Base-by-base conservation (phyloP, 2,113 vertebrate genomes). In the Phyllopteryx taeniolatus region DNA sequence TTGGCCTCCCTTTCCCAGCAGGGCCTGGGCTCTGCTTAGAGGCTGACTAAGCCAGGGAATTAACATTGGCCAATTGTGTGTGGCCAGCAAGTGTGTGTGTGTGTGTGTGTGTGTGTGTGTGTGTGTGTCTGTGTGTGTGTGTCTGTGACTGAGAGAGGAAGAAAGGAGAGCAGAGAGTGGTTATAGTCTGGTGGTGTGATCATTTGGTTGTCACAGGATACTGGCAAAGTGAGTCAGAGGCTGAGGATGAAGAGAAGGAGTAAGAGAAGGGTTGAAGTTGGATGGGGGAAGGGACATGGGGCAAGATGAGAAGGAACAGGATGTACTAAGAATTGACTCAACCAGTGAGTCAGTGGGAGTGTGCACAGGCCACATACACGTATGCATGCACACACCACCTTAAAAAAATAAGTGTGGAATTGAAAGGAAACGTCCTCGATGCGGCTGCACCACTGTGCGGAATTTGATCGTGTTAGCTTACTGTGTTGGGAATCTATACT, bases 141-240 rank as follows among this genome's bases (percentile, higher is more conserved):
- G 47, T 59, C 46, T 64, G 43, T 65, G 17, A 49, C 17, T 33
- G 15, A 53, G 44, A n/a, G 1, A 20, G 54, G 3, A 4, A 17
- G 19, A 19, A 60, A 56, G 20, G 13, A 9, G 42, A 27, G 5
- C 15, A 49, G 8, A 13, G 71, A 67, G 22, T 8, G 73, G 44
- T 11, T 13, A 51, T 2, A 53, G 62, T 27, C 43, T 20, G 27
- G 72, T 22, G 67, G 62, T 80, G 81, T 84, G 78, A 81, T 87
- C 83, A 80, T 83, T 31, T 57, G 79, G 85, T 77, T 89, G 82
- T 89, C 82, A 87, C 83, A 79, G 78, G 79, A 90, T 88, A 84
- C 87, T 83, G 90, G 85, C 79, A 84, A 66, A 46, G 76, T 91
- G 91, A 92, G 82, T 92, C 90, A 92, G 79, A 80, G 74, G 73